These are phyloP conservation scores for Conus canariensis DNA, from an alignment of 2,888 invertebrate species.

Conservation along the genomic window DNA sequence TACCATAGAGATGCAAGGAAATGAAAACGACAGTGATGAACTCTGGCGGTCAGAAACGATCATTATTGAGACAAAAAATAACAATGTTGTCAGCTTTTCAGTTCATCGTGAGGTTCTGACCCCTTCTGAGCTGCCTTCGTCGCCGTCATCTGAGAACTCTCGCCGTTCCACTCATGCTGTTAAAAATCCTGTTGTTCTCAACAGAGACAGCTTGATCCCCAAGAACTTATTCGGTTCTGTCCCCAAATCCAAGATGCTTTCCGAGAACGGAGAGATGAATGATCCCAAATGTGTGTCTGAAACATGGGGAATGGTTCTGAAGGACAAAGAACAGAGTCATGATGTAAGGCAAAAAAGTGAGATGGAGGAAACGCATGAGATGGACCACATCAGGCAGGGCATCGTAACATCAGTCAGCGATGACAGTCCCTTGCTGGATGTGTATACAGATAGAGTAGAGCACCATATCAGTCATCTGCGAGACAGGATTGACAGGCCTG, in stretches of 20 bases:
- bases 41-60: slow-evolving; percentile 38
- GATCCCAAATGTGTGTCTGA: neutral
- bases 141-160: slow-evolving; percentile 60
- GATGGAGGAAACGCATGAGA: neutral
- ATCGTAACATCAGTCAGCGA: neutral
- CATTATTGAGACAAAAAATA: slow-evolving; percentile 44
- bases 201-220: slow-evolving; percentile 14
- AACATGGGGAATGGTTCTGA: neutral
- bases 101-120: slow-evolving; percentile 42
- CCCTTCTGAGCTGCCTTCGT: slow-evolving; percentile 58
- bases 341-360: neutral
- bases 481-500: neutral
- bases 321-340: neutral
- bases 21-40: slow-evolving; percentile 42
- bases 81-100: slow-evolving; percentile 34
- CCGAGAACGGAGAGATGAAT: neutral
- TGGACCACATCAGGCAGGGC: too few relatives aligned
- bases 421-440: neutral
- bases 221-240: slow-evolving; percentile 20
- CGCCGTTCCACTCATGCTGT: slow-evolving; percentile 69
- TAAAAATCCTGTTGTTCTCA: slow-evolving; percentile 46
- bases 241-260: neutral
- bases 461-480: neutral
- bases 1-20: slow-evolving; percentile 13
- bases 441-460: slow-evolving; percentile 26